Base-by-base conservation (phyloP, 1,140 invertebrate species). In the Manduca sexta region DNA sequence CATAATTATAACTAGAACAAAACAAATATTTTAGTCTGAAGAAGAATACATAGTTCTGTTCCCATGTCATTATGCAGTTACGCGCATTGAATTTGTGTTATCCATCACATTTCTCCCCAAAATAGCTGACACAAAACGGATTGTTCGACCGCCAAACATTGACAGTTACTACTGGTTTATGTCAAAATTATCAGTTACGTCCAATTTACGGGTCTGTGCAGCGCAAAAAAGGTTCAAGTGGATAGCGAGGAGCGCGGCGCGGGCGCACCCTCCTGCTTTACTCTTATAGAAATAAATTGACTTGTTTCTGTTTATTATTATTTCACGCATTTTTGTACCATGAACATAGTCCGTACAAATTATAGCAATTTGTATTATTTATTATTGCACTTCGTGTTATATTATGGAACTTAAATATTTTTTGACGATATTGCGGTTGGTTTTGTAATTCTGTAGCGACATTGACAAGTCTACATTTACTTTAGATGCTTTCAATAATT, bases 81-180 rank as follows among this genome's bases (percentile, higher is more conserved):
- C 0, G 33, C 1, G 6, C 33, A 12, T 11, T 1, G n/a, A 18
- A 35, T 34, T 35, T 34, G 15, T 34, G 34, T 45, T 54, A 77
- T 76, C 69, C 63, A 71, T 81, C 74, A 78, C 53, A 47, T n/a
- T n/a, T 33, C 15, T 40, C 42, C 42, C 45, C 39, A 59, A 49
- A 60, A 74, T 65, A 75, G 67, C 60, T 75, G 74, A 81, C 74
- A 78, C 71, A 74, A 79, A 84, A 78, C 74, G 69, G 56, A 43
- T 48, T 44, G 56, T 64, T 71, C 64, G n/a, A n/a, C 66, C 66
- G 59, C 64, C 51, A 63, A 69, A 69, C 52, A 41, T 17, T 71
- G 77, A 81, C 77, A 74, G 75, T 69, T 78, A 74, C 70, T 73
- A 59, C 77, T 84, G 80, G 64, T 77, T 76, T 70, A 78, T 69